Evolutionary conservation across 2,113 vertebrate genomes (phyloP), one percentile per base, ranked within the genome.

Genomic region (Heptranchias perlo): DNA sequence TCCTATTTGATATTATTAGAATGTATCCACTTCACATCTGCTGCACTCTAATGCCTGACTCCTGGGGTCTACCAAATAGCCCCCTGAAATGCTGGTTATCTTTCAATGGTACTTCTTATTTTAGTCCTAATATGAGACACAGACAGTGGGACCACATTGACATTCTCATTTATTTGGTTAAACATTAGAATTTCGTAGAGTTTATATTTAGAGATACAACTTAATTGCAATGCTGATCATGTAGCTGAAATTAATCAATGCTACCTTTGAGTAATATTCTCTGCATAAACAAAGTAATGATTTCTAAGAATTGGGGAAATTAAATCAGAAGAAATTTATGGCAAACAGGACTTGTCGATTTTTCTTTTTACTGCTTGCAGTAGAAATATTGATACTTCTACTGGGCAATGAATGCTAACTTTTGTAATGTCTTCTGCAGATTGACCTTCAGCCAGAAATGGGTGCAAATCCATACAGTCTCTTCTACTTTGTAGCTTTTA

Each of bases 401-500:
- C 13, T 35, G 47, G 44, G 39, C 39, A 44, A 69, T 95, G 4
- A 62, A 95, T 52, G 49, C 25, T 52, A 69, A 67, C 2, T 31
- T 49, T 95, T 95, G 65, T 52, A 95, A 49, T 95, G 65, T 96
- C 44, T 84, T 65, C 61, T 31, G 35, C 89, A 96, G 96, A 95
- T 96, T 52, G 96, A 96, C 61, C 91, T 95, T 52, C 96, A 96
- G 78, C 96, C 96, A 21, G 65, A 94, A 58, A 95, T 78, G 58
- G 78, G 91, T 82, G 96, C 96, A 82, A 96, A 96, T 49, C 89
- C 78, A n/a, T 96, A 96, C 52, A 82, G 91, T 31, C 96, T 95
- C 95, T 96, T 96, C 44, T 96, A 96, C 76, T 96, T 96, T 69
- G 95, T 96, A 64, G 78, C 94, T 84, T 96, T 96, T 87, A 96